Evolutionary conservation across 1,140 invertebrate genomes (phyloP), one percentile per base, ranked within the genome.

Genomic region (Papilio machaon): DNA sequence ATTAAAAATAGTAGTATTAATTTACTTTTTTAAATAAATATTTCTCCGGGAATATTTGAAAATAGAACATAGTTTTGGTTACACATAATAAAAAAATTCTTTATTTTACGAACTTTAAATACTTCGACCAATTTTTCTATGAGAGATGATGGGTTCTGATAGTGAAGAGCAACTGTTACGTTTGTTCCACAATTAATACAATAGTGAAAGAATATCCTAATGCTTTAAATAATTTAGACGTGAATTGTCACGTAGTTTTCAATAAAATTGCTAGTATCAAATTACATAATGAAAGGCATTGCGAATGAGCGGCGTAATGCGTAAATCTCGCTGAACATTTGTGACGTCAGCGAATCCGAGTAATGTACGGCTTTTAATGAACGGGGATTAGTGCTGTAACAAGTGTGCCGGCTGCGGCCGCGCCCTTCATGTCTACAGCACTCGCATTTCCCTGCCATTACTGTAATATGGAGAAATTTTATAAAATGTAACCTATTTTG

Each of bases 291-390:
- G 6, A 35, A 35, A 35, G 11, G 1, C 13, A 15, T 15, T 35
- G 13, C 64, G 64, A 70, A 35, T 70, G 30, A 5, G 19, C 19
- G 23, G 64, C 30, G 64, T 70, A 70, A 35, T 70, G 64, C 64
- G 64, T 70, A 70, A 64, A 70, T 70, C 30, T 35, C 64, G 64
- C 64, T 70, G 64, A 70, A 70, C 64, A 70, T 70, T 70, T 38
- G 64, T 35, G 30, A 35, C 23, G 30, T 70, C 64, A 70, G 64
- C 64, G 13, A 10, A 35, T 70, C 23, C 60, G 19, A n/a, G 30
- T 35, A 54, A 54, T 54, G 52, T 54, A 15, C 23, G 30, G 64
- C 11, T 70, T 70, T 70, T 70, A 70, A 70, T 70, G 64, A 70
- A 70, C 64, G 64, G 64, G 30, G 64, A 70, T 70, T 70, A 70